phyloP scores from a whole-genome alignment of 1,140 invertebrate species.

The Oreohelix idahoensis region DNA sequence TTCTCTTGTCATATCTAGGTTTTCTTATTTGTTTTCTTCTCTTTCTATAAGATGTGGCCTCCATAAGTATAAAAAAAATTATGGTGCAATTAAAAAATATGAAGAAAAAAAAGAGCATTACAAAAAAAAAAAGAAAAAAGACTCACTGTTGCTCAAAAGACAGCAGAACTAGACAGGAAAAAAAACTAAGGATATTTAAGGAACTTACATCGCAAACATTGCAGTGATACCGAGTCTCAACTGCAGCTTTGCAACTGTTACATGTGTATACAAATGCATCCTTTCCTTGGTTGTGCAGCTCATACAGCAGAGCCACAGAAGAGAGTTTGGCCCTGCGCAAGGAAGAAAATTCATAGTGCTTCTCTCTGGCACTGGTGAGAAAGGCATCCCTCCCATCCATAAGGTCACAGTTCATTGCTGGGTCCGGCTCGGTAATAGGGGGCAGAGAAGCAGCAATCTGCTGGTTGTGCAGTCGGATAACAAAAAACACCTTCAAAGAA shows the following conservation, averaged over 20 bases:
- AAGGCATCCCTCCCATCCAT: slow-evolving; percentile 99
- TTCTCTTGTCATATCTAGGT: too few species aligned
- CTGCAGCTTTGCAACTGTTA: slow-evolving; percentile 95
- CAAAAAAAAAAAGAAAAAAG: too few species aligned
- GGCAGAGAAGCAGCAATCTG: slow-evolving; percentile 93
- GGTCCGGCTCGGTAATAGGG: slow-evolving; percentile 87
- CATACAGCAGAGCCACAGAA: slow-evolving; percentile 97
- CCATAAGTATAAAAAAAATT: too few species aligned
- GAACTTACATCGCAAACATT: slow-evolving; percentile 92
- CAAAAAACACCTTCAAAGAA: slow-evolving; percentile 93
- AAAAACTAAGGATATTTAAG: too few species aligned
- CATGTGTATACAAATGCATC: slow-evolving; percentile 99
- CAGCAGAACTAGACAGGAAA: too few species aligned
- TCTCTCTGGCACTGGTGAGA: slow-evolving; percentile 97
- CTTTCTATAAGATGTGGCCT: too few species aligned
- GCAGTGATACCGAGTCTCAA: slow-evolving; percentile 98
- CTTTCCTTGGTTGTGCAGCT: slow-evolving; percentile 97
- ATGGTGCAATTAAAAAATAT: too few species aligned
- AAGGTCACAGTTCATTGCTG: slow-evolving; percentile 95
- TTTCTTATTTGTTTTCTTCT: too few species aligned
- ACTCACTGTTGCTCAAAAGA: too few species aligned
- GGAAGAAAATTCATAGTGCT: slow-evolving; percentile 99
- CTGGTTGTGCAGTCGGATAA: slow-evolving; percentile 93
- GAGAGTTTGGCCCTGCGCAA: slow-evolving; percentile 95
- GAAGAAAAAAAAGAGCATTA: too few species aligned